phyloP scores from a whole-genome alignment of 1,140 invertebrate species.

The Aphaenogaster ashmeadi region DNA sequence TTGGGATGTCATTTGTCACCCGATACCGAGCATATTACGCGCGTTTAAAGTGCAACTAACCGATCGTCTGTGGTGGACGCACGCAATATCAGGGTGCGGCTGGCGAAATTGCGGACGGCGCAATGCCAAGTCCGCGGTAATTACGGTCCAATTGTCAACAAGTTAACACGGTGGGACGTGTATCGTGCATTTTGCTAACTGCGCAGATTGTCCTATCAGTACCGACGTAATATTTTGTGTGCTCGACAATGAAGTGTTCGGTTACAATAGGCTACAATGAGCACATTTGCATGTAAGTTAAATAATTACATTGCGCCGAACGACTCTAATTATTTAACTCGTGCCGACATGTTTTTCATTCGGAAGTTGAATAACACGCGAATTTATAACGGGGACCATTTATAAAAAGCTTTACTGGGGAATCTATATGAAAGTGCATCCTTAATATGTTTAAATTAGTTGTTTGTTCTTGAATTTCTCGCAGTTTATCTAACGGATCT shows the following conservation, averaged over 20 bases:
- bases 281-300: neutral
- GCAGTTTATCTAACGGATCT: neutral
- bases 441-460: neutral
- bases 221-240: conserved; percentile 37
- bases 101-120: conserved; percentile 32
- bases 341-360: neutral
- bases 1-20: conserved; percentile 54
- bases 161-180: conserved; percentile 45
- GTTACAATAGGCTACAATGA: neutral
- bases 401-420: neutral
- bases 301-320: neutral
- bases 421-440: neutral
- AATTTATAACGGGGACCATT: neutral
- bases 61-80: conserved; percentile 22
- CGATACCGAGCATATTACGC: conserved; percentile 35
- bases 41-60: conserved; percentile 34
- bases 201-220: conserved; percentile 53
- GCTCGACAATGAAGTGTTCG: conserved; percentile 15
- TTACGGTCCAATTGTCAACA: conserved; percentile 51
- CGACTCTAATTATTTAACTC: neutral
- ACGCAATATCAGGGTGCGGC: conserved; percentile 36
- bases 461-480: neutral
- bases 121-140: conserved; percentile 54
- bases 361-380: neutral
- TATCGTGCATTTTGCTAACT: conserved; percentile 51